Conservation (phyloP, 2,797 vertebrate species). For the Chaunax sp. region DNA sequence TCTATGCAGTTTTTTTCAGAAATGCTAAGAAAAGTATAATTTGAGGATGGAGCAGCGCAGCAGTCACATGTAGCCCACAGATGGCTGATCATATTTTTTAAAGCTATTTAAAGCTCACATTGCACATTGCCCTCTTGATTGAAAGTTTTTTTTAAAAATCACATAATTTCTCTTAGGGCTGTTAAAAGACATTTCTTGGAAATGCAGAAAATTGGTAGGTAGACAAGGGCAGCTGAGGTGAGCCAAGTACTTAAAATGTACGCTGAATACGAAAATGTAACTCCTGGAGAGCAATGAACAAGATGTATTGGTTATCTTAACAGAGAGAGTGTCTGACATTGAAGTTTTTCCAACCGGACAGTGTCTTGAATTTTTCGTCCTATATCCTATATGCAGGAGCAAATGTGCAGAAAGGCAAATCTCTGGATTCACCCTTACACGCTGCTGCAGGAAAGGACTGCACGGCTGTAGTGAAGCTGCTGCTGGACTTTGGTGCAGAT, state of each 20-base stretch:
- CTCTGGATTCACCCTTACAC: constrained; percentile 91
- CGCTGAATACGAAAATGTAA: constrained; percentile 7
- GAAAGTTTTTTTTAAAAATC: constrained; percentile 37
- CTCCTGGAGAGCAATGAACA: neutral
- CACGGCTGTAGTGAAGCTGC: constrained; percentile 86
- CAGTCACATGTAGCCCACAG: constrained; percentile 18
- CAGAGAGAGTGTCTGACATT: neutral
- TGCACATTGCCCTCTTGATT: constrained; percentile 16
- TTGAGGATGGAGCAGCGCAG: neutral
- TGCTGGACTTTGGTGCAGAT: constrained; percentile 95
- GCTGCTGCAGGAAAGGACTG: constrained; percentile 90
- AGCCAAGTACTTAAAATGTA: constrained; percentile 4
- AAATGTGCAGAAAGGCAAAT: constrained; percentile 91
- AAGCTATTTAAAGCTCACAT: neutral
- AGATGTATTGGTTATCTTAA: neutral
- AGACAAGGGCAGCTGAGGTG: neutral
- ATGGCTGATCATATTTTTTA: constrained; percentile 27
- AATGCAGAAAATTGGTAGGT: constrained; percentile 5
- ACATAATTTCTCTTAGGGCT: constrained; percentile 13
- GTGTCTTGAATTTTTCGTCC: neutral
- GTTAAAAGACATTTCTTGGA: constrained; percentile 20
- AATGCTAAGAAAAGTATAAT: neutral
- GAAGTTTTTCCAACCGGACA: neutral
- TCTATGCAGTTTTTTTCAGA: neutral
- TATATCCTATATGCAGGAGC: constrained; percentile 83